Conservation (phyloP, 2,113 vertebrate genomes). For the Cnemophilus loriae region DNA sequence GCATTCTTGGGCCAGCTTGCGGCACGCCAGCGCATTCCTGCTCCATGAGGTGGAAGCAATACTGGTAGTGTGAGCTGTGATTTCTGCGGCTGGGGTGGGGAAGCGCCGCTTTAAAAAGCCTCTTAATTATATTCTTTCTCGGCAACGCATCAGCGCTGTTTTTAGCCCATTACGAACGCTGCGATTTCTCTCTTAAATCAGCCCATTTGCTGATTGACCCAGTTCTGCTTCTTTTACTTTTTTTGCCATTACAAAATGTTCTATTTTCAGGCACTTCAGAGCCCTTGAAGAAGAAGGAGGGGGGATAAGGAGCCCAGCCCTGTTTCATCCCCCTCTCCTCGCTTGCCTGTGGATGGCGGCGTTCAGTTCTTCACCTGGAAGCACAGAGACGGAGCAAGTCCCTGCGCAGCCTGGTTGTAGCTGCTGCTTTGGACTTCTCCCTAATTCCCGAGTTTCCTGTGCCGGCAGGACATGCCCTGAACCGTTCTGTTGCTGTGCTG, state of each 20-base stretch:
- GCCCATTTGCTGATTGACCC: slow-evolving; percentile 74
- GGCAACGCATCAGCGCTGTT: slow-evolving; percentile 63
- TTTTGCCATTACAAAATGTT: slow-evolving; percentile 54
- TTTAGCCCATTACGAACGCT: slow-evolving; percentile 72
- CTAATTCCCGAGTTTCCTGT: not conserved
- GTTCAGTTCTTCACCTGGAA: not conserved
- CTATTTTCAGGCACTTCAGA: slow-evolving; percentile 61
- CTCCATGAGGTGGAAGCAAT: slow-evolving; percentile 84
- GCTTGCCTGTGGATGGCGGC: not conserved
- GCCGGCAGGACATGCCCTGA: not conserved
- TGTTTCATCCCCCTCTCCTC: not conserved
- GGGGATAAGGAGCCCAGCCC: not conserved
- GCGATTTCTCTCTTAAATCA: slow-evolving; percentile 71
- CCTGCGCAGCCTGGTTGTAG: not conserved
- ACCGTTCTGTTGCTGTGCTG: accelerated
- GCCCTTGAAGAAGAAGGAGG: not conserved
- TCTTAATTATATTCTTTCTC: slow-evolving; percentile 76
- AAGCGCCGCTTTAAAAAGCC: slow-evolving; percentile 74
- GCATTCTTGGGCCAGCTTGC: slow-evolving; percentile 85
- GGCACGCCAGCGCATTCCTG: slow-evolving; percentile 91
- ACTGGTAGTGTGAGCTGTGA: slow-evolving; percentile 66
- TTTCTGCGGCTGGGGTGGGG: slow-evolving; percentile 60
- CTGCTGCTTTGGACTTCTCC: not conserved
- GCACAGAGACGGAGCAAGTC: not conserved
- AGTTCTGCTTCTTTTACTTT: slow-evolving; percentile 31